Conservation (phyloP, 2,888 invertebrate genomes). For the Acleris literana region DNA sequence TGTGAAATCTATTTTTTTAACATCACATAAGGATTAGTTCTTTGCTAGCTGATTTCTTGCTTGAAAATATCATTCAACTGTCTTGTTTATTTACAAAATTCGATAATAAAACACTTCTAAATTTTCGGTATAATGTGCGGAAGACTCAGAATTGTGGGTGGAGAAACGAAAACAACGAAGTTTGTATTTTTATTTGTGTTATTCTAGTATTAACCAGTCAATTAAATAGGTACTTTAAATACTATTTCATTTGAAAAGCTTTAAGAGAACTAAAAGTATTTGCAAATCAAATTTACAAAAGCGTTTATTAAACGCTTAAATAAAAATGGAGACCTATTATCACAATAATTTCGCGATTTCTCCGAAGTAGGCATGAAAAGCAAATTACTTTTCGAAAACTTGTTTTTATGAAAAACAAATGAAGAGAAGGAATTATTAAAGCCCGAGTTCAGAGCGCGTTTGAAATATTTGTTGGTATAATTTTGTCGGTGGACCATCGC, state of each 20-base stretch:
- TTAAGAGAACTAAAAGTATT: constrained; percentile 2
- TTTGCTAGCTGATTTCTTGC: constrained; percentile 23
- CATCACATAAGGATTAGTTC: constrained; percentile 35
- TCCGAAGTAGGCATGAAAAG: not conserved
- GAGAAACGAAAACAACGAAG: constrained; percentile 1
- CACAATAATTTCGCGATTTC: not conserved
- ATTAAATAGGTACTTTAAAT: not conserved
- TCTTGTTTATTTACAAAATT: no score
- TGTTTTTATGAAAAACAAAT: not conserved
- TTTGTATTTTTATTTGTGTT: not conserved
- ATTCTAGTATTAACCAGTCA: constrained; percentile 1
- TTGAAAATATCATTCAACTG: not conserved
- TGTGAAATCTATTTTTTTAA: constrained; percentile 34
- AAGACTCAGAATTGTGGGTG: no score
- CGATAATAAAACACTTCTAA: no score
- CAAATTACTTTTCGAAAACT: constrained; percentile 2
- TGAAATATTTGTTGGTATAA: no score
- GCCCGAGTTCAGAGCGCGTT: no score
- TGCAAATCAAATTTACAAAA: constrained; percentile 10
- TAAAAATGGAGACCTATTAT: constrained; percentile 14
- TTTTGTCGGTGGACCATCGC: no score
- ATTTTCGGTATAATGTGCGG: no score
- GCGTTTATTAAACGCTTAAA: constrained; percentile 1
- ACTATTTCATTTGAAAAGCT: not conserved
- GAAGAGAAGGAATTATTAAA: no score